Percentiles rank a stretch among this genome's conserved stretches.
phyloP scores from a whole-genome alignment of 2,888 invertebrate genomes.

The Apotomis turbidana region DNA sequence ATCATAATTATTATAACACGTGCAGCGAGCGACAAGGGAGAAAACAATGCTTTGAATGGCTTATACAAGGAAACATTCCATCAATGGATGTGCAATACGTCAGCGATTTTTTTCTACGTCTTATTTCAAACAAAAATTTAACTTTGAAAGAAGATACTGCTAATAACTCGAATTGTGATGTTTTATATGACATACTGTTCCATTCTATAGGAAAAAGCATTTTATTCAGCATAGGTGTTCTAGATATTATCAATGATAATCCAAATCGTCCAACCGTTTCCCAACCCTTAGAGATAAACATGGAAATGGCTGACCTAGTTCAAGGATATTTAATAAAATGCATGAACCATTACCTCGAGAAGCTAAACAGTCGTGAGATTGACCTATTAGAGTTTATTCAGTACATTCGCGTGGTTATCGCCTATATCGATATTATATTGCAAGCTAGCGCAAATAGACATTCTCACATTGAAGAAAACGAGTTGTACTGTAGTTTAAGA shows the following conservation, averaged over 20 bases:
- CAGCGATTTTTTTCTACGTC: slow-evolving; percentile 60
- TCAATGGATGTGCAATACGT: slow-evolving; percentile 49
- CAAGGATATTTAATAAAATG: slow-evolving; percentile 53
- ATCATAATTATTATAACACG: slow-evolving; percentile 68
- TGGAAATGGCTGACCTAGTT: slow-evolving; percentile 52
- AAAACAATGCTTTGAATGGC: slow-evolving; percentile 65
- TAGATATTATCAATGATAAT: slow-evolving; percentile 47
- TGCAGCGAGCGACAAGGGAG: slow-evolving; percentile 60
- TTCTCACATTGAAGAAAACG: slow-evolving; percentile 50
- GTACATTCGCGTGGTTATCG: slow-evolving; percentile 52
- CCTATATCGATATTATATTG: slow-evolving; percentile 59
- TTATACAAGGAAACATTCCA: slow-evolving; percentile 55
- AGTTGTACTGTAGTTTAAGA: slow-evolving; percentile 53
- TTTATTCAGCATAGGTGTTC: slow-evolving; percentile 71
- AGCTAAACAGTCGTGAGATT: slow-evolving; percentile 48
- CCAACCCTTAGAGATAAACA: slow-evolving; percentile 53
- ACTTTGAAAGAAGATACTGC: slow-evolving; percentile 27
- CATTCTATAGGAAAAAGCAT: slow-evolving; percentile 63
- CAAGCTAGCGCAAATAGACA: slow-evolving; percentile 53
- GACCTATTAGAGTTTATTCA: slow-evolving; percentile 55
- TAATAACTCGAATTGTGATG: slow-evolving; percentile 43
- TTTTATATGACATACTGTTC: slow-evolving; percentile 61
- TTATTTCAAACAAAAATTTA: slow-evolving; percentile 69
- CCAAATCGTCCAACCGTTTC: slow-evolving; percentile 31
- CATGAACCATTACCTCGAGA: slow-evolving; percentile 45